A percentile compares a stretch with the other conserved stretches of the same genome.
phyloP scores from a whole-genome alignment of 1,140 invertebrate species.

The Caenorhabditis briggsae region DNA sequence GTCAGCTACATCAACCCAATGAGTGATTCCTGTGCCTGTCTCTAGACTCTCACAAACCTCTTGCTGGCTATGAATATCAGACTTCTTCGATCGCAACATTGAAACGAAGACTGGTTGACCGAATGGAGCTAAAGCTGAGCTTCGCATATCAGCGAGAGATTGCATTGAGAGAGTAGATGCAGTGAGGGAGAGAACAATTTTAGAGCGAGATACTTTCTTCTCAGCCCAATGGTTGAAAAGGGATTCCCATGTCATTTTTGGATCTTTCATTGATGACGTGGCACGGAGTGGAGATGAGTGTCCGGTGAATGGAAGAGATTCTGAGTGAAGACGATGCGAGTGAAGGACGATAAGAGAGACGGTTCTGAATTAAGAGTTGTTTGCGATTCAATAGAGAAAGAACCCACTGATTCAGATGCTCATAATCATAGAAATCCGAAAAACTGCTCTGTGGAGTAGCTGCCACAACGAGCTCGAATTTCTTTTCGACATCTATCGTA shows the following conservation, averaged over 20 bases:
- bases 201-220: not conserved
- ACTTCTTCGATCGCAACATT: not conserved
- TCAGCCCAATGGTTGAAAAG: not conserved
- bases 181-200: constrained; percentile 11
- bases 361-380: not conserved
- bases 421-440: constrained; percentile 30
- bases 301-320: constrained; percentile 20
- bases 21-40: constrained; percentile 24
- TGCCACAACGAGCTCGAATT: not conserved
- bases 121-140: not conserved
- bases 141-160: constrained; percentile 19
- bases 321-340: constrained; percentile 23
- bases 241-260: constrained; percentile 19
- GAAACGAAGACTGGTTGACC: constrained; percentile 13
- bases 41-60: constrained; percentile 33
- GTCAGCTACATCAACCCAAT: constrained; percentile 39
- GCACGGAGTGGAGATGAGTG: constrained; percentile 29
- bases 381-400: not conserved
- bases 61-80: constrained; percentile 37
- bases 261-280: constrained; percentile 23
- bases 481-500: not conserved
- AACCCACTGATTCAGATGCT: constrained; percentile 31
- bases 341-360: constrained; percentile 3
- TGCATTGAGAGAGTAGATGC: constrained; percentile 10
- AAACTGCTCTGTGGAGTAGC: constrained; percentile 18